Conservation (phyloP, 2,888 invertebrate species). For the Perdita meconis region DNA sequence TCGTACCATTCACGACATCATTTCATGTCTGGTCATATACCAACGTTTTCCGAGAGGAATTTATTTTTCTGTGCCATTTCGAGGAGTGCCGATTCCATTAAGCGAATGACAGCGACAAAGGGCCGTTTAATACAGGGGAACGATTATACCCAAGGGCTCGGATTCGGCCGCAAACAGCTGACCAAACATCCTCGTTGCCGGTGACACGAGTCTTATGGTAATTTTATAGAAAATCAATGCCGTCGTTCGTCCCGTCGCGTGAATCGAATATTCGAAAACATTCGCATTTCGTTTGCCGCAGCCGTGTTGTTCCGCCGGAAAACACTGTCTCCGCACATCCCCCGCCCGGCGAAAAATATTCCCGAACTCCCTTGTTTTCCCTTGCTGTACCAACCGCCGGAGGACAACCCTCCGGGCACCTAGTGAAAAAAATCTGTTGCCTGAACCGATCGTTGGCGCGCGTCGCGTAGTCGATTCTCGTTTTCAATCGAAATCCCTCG, state of each 20-base stretch:
- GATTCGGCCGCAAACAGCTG: conserved; percentile 52
- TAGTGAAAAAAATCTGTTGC: conserved; percentile 45
- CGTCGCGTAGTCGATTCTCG: not conserved
- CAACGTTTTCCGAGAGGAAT: not conserved
- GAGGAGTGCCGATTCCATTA: not conserved
- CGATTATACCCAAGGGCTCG: conserved; percentile 31
- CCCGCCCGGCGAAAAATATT: conserved; percentile 48
- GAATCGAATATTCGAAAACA: conserved; percentile 65
- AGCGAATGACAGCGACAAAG: conserved; percentile 1
- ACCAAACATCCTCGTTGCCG: conserved; percentile 58
- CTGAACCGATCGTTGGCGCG: conserved; percentile 42
- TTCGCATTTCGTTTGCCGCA: conserved; percentile 29
- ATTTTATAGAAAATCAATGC: conserved; percentile 79
- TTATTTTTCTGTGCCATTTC: not conserved
- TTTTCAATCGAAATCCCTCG: not conserved
- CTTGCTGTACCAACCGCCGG: conserved; percentile 25
- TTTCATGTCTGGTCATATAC: too few species aligned
- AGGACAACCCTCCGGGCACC: not conserved
- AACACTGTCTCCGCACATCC: conserved; percentile 44
- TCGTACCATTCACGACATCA: too few species aligned
- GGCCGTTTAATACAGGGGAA: conserved; percentile 25
- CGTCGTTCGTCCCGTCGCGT: conserved; percentile 11
- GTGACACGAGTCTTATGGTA: conserved; percentile 73
- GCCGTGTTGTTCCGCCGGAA: conserved; percentile 46
- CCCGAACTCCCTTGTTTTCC: conserved; percentile 34